phyloP scores from a whole-genome alignment of 2,113 vertebrate genomes.

The Notarius lentiginosus region DNA sequence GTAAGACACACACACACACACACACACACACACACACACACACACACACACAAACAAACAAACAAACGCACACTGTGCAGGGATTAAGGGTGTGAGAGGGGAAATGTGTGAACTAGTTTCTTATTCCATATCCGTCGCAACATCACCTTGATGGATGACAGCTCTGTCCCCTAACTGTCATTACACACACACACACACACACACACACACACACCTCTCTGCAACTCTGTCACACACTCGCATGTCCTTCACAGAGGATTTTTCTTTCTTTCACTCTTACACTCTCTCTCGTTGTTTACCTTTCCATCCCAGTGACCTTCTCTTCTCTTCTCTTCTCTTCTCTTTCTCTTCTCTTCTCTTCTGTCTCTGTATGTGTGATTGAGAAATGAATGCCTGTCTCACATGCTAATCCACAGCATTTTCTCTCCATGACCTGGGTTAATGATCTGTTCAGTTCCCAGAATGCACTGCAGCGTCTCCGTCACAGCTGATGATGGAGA shows the following conservation, averaged over 20 bases:
- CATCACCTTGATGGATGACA: slow-evolving; percentile 62
- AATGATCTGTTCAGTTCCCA: slow-evolving; percentile 11
- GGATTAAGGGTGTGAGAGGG: not conserved
- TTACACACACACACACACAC: slow-evolving; percentile 36
- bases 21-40: slow-evolving; percentile 16
- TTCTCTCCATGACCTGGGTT: slow-evolving; percentile 4
- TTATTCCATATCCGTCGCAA: slow-evolving; percentile 56
- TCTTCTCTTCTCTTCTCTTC: not conserved
- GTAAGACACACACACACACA: slow-evolving; percentile 67
- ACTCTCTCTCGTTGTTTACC: not conserved
- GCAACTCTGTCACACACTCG: slow-evolving; percentile 15
- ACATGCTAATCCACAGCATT: slow-evolving; percentile 37
- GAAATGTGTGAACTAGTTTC: slow-evolving; percentile 36
- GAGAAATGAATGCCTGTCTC: slow-evolving; percentile 7
- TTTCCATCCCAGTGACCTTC: not conserved
- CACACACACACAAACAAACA: not conserved
- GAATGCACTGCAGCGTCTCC: slow-evolving; percentile 17
- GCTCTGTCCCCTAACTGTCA: slow-evolving; percentile 53
- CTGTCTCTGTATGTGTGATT: not conserved
- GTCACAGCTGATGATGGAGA: not conserved
- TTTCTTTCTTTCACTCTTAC: not conserved
- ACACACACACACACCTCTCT: slow-evolving; percentile 22
- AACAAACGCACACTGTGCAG: not conserved
- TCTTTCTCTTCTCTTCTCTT: not conserved
- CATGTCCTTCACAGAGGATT: slow-evolving; percentile 42